Percentiles rank a stretch among this genome's conserved stretches.
Evolutionary conservation across 2,888 invertebrate species (phyloP).

Genomic region (Cerceris ruficornis): DNA sequence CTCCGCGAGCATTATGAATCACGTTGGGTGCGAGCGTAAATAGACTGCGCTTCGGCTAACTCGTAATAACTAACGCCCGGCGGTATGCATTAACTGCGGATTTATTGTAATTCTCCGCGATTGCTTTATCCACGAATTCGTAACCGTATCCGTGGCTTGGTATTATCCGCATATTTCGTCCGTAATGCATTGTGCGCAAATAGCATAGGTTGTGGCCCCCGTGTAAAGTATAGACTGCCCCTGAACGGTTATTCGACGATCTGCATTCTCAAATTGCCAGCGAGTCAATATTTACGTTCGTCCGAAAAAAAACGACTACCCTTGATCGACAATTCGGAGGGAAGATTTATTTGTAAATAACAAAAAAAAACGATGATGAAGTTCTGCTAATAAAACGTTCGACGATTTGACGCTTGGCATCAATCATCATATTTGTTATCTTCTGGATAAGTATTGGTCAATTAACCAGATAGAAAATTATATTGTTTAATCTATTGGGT

Average conservation of each 20-base stretch:
- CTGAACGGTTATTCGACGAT: slow-evolving; percentile 43
- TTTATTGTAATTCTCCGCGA: slow-evolving; percentile 80
- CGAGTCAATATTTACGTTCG: slow-evolving; percentile 35
- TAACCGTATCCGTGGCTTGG: slow-evolving; percentile 61
- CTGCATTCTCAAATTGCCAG: slow-evolving; percentile 34
- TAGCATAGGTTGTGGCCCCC: slow-evolving; percentile 59
- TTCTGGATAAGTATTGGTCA: too few relatives aligned
- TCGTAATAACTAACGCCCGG: slow-evolving; percentile 76
- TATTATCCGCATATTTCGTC: slow-evolving; percentile 66
- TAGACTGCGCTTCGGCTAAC: slow-evolving; percentile 74
- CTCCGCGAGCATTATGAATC: slow-evolving; percentile 76
- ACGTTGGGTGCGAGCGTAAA: slow-evolving; percentile 73
- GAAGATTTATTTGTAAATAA: slow-evolving; percentile 12
- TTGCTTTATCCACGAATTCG: slow-evolving; percentile 77
- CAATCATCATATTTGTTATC: too few relatives aligned
- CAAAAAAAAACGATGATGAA: not conserved
- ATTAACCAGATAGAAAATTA: too few relatives aligned
- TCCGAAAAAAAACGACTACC: slow-evolving; percentile 10
- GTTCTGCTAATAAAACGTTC: too few relatives aligned
- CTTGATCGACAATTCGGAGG: not conserved
- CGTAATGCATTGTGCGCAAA: slow-evolving; percentile 70
- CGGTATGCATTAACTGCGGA: slow-evolving; percentile 75
- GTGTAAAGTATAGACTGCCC: slow-evolving; percentile 45
- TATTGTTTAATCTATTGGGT: too few relatives aligned
- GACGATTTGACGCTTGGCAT: too few relatives aligned